phyloP scores from a whole-genome alignment of 1,140 invertebrate species.

The Mercenaria mercenaria region DNA sequence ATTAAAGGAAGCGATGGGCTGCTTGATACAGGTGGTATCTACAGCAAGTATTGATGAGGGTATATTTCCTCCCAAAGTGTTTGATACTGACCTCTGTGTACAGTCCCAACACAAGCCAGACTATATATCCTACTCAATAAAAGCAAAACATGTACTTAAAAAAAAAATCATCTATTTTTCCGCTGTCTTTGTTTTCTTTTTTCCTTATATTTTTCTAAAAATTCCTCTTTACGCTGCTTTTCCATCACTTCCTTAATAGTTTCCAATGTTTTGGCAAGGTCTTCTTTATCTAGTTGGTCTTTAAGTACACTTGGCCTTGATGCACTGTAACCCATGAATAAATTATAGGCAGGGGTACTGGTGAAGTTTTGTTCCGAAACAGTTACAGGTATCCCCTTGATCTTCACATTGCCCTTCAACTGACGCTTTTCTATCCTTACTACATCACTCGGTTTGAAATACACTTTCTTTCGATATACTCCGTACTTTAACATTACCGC shows the following conservation, averaged over 20 bases:
- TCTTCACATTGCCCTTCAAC: not conserved
- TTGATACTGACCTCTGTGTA: too few species aligned
- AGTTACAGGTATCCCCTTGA: not conserved
- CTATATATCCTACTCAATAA: too few species aligned
- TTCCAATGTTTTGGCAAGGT: not conserved
- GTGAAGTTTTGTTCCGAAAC: not conserved
- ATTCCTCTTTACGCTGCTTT: not conserved
- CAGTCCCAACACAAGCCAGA: too few species aligned
- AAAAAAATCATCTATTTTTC: not conserved
- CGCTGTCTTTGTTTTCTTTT: not conserved
- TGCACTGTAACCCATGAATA: not conserved
- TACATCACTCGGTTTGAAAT: not conserved
- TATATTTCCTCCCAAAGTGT: too few species aligned
- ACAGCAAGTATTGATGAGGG: too few species aligned
- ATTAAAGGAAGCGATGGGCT: too few species aligned
- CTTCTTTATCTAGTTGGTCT: not conserved
- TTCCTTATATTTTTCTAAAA: conserved; percentile 11
- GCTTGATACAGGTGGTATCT: too few species aligned
- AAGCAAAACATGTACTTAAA: too few species aligned
- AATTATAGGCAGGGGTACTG: not conserved
- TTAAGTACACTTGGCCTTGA: not conserved
- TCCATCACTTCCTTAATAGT: not conserved
- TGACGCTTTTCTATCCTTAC: not conserved
- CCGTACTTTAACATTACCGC: conserved; percentile 15
- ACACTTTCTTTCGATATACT: not conserved